Base-by-base conservation (phyloP, 2,797 vertebrate genomes). In the Eupleurogrammus muticus region DNA sequence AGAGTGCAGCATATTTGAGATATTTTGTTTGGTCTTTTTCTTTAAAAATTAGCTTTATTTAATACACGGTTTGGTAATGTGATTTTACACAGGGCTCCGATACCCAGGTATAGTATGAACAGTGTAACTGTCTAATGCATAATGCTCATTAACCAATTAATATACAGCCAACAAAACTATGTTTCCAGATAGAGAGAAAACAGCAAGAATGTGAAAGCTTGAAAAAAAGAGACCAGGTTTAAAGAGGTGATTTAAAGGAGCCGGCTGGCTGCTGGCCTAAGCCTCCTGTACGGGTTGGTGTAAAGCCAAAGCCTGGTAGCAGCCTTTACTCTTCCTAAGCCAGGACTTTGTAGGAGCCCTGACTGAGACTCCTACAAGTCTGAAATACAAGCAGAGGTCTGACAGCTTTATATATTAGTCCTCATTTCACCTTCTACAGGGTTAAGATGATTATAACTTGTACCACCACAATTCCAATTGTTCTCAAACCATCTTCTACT, bases 11-110 rank as follows among this genome's bases (percentile, higher is more conserved):
- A 42, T 50, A 42, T 24, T 66, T 20, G 46, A 63, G 23, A 65
- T 62, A 21, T 28, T 21, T 56, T 21, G 19, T 50, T 75, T 49
- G 42, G 72, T 49, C 19, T 11, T 61, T 69, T 70, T 81, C 23
- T 71, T 68, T 73, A 42, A 66, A 84, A 70, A 60, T 60, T 68
- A 66, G 66, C 19, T 78, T 81, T 53, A 61, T 67, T 76, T 71
- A 71, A 79, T 73, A 69, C 57, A 8, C 17, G 11, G 44, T 51
- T 61, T 65, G 46, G 36, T 66, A 23, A 52, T 53, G 35, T 32
- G 19, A 49, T 28, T 61, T 61, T 35, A 68, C 28, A 46, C 46
- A 72, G 23, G 6, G 48, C 36, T 62, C 60, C 19, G 34, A 44
- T 32, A 28, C n/a, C n/a, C n/a, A n/a, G 1, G 34, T 75, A 38